Base-by-base conservation (phyloP, 92 coral and sea anemone species). In the Porites lobata region DNA sequence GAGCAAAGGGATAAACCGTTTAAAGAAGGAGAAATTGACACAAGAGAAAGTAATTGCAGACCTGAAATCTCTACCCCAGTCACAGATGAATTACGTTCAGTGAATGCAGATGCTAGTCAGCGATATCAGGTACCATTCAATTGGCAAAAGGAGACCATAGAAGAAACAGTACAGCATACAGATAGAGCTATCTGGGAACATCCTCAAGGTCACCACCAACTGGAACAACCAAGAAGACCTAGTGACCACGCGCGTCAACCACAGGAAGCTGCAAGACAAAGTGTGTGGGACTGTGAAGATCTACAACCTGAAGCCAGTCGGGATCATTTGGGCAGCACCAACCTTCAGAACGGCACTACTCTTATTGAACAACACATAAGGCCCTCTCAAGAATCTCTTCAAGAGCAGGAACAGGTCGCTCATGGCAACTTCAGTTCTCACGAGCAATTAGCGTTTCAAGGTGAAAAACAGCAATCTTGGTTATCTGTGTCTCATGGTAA, bases 211-310 rank as follows among this genome's bases (percentile, higher is more conserved):
- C 64, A 19, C 66, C 81, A 26, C 52, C 91, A 86, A 69, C 47
- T 90, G 13, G 90, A 74, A 76, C 86, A 84, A 20, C 84, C 61
- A 18, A 87, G 80, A 19, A 87, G 69, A 32, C 83, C 38, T 12
- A 50, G 43, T 4, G 57, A 22, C 17, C 84, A 50, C 66, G 70
- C 38, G n/a, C 63, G 79, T 5, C 91, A 81, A 71, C 12, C 56
- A 21, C 66, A 43, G 22, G 79, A 64, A 61, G 65, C 13, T 73
- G 47, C 69, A 7, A 73, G 80, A 51, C 81, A 61, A 50, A 73
- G 18, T 84, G 11, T 75, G 58, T 84, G 87, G 87, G 15, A 24
- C 65, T 51, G 56, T 50, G 87, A 73, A 21, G 80, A 84, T 43
- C 80, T 73, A 79, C 87, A 73, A 52, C 18, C 87, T 74, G 72